These are phyloP conservation scores for Sebastes glaucus DNA, from an alignment of 2,797 vertebrate species.

Conservation along the genomic window DNA sequence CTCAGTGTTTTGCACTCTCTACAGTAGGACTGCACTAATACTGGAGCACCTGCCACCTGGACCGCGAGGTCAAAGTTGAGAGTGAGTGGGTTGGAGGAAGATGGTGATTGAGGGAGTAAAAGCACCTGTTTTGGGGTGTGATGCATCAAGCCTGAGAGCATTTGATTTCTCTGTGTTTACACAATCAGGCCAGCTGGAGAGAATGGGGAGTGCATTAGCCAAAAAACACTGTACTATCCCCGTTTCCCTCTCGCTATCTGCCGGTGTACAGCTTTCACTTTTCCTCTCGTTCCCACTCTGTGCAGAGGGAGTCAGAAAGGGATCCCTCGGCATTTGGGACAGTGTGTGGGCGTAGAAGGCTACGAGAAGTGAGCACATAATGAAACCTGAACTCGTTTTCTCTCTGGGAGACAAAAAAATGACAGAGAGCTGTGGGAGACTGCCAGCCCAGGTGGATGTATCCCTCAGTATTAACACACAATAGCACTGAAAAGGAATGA, in stretches of 20 bases:
- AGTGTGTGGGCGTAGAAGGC: conserved; percentile 43
- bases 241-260: conserved; percentile 4
- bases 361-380: conserved; percentile 8
- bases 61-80: conserved; percentile 49
- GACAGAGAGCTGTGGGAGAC: conserved; percentile 3
- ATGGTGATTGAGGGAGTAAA: conserved; percentile 41
- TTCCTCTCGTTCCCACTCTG: conserved; percentile 29
- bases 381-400: conserved; percentile 35
- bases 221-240: conserved; percentile 25
- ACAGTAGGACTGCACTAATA: neutral
- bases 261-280: conserved; percentile 9
- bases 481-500: conserved; percentile 4
- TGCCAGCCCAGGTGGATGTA: conserved; percentile 41
- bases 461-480: conserved; percentile 18
- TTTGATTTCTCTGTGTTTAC: conserved; percentile 48
- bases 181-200: conserved; percentile 66
- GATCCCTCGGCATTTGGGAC: conserved; percentile 44
- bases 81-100: conserved; percentile 39
- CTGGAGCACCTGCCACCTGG: conserved; percentile 69
- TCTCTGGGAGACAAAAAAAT: conserved; percentile 9
- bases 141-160: conserved; percentile 42
- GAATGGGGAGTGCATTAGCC: conserved; percentile 43
- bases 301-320: conserved; percentile 32
- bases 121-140: conserved; percentile 73
- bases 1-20: conserved; percentile 8